Base-by-base conservation (phyloP, 2,113 vertebrate species). In the Atherinomorus stipes region DNA sequence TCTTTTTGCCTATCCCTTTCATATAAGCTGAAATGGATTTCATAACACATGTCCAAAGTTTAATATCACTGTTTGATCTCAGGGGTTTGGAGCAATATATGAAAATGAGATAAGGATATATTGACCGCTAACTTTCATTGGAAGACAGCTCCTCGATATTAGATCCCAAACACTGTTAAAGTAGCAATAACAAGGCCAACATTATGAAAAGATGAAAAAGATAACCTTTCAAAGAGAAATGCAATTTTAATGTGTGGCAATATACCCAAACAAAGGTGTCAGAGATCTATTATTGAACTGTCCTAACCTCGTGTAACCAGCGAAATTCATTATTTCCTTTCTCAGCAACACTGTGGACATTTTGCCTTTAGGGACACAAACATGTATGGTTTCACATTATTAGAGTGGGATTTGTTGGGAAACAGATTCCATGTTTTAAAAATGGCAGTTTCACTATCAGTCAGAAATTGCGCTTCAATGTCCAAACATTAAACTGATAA, bases 121-220 rank as follows among this genome's bases (percentile, higher is more conserved):
- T 80, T 86, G 79, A 87, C 73, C 53, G 12, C 63, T 80, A 74
- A 78, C 81, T 84, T 87, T 86, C 40, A 54, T 6, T 57, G 76
- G 57, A 75, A 70, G 52, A 63, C 64, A 69, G 64, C 76, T 67
- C 23, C 64, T 38, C 38, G 18, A 74, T 86, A 85, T 85, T 84
- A 67, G 73, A 91, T 77, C 53, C 26, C 1, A 16, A 80, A 56
- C 51, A 54, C 71, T 54, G 76, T 64, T 70, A 64, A 67, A 52
- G 63, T 42, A 59, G 74, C 71, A 90, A 90, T 90, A 92, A 86
- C 67, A 74, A 66, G 74, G 18, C 19, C 8, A 44, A 74, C 54
- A 76, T 88, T 85, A 91, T 93, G 84, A 93, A 90, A 91, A 90
- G 88, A 93, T 91, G 67, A 84, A 44, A 72, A 61, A 26, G 91